phyloP scores from a whole-genome alignment of 2,888 invertebrate genomes.

The Asteroscopus sphinx region DNA sequence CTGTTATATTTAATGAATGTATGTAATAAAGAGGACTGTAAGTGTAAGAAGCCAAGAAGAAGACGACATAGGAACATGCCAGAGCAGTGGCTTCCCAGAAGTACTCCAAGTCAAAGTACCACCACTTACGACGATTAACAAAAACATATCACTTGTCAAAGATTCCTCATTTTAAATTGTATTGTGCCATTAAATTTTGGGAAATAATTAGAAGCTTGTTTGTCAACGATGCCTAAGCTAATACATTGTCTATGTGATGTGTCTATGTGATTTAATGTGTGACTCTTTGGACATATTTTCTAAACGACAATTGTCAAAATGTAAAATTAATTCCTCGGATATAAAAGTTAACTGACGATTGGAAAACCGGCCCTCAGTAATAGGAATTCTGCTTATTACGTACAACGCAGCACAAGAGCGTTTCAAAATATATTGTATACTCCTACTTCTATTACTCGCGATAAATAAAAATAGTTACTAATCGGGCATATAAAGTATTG shows the following conservation, averaged over 20 bases:
- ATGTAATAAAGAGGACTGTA: conserved; percentile 32
- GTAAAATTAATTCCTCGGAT: no score
- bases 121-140: conserved; percentile 53
- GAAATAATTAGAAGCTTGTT: background rate
- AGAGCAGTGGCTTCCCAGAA: conserved; percentile 65
- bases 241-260: conserved; percentile 28
- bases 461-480: conserved; percentile 29
- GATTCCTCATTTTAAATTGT: background rate
- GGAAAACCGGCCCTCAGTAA: no score
- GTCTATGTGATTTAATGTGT: no score
- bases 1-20: no score
- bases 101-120: conserved; percentile 36
- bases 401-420: conserved; percentile 27
- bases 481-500: no score
- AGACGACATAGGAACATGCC: conserved; percentile 59
- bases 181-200: conserved; percentile 1
- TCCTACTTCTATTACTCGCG: conserved; percentile 36
- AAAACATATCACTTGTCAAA: conserved; percentile 21
- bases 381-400: conserved; percentile 55
- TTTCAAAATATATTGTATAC: conserved; percentile 32
- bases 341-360: no score
- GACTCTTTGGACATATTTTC: no score
- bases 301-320: no score
- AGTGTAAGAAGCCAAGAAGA: conserved; percentile 58
- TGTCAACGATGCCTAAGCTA: conserved; percentile 6